Conservation (phyloP, 2,888 invertebrate genomes). For the Pogonocherus hispidulus region DNA sequence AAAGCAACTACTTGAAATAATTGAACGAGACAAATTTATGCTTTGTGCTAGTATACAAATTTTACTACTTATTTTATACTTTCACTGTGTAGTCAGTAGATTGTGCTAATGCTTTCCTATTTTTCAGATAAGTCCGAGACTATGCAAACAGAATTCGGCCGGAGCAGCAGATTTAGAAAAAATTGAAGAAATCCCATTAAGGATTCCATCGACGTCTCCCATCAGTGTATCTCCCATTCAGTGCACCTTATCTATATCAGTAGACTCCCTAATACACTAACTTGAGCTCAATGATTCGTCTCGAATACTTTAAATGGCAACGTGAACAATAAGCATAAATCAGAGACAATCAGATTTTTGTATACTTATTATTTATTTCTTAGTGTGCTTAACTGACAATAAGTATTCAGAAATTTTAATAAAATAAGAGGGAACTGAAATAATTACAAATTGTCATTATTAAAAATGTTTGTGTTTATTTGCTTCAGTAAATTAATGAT, state of each 20-base stretch:
- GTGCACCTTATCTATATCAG: constrained; percentile 66
- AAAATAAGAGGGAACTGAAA: not conserved
- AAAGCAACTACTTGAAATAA: too few species aligned
- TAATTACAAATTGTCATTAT: not conserved
- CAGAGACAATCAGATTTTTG: constrained; percentile 55
- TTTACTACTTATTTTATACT: too few species aligned
- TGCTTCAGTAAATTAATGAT: too few species aligned
- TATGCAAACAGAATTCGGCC: constrained; percentile 79
- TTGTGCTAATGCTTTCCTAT: constrained; percentile 28
- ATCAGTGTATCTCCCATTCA: constrained; percentile 61
- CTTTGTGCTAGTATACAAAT: too few species aligned
- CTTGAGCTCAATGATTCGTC: constrained; percentile 19
- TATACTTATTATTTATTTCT: constrained; percentile 9
- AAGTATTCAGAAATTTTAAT: not conserved
- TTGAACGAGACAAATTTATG: too few species aligned
- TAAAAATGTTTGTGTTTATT: too few species aligned
- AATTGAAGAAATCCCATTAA: constrained; percentile 76
- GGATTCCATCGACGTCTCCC: constrained; percentile 61
- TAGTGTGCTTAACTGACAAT: constrained; percentile 16
- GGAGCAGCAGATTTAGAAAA: constrained; percentile 79
- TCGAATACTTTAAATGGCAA: constrained; percentile 30
- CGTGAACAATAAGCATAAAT: constrained; percentile 52
- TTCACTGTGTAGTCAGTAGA: too few species aligned
- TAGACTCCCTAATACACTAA: constrained; percentile 65
- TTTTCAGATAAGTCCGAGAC: constrained; percentile 64